Evolutionary conservation across 2,113 vertebrate species (phyloP).

Genomic region (Puma concolor): DNA sequence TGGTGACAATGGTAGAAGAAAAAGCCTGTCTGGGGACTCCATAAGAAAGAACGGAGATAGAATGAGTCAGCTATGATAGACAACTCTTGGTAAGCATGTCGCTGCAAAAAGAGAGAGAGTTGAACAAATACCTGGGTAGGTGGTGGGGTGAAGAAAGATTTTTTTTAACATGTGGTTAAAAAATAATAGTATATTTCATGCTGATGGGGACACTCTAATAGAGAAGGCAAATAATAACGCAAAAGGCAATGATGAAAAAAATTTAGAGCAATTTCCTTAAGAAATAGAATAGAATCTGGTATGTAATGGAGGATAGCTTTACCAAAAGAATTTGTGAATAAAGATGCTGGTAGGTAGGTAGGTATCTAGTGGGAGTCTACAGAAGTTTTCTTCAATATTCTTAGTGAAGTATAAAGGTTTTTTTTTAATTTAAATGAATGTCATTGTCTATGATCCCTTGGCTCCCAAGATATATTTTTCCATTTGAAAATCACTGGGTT

Average conservation of each 20-base stretch:
- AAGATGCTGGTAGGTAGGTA: neutral
- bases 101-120: neutral
- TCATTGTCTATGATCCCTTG: neutral
- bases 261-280: neutral
- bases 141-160: rapidly evolving
- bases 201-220: neutral
- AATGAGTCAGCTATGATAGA: neutral
- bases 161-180: neutral
- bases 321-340: neutral
- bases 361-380: neutral
- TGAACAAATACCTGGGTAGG: rapidly evolving
- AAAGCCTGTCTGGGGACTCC: neutral
- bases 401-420: neutral
- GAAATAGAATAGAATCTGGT: neutral
- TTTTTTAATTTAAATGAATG: neutral
- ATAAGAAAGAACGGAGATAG: neutral
- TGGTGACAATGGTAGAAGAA: neutral
- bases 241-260: neutral
- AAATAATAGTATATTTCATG: neutral
- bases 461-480: neutral
- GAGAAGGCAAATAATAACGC: neutral
- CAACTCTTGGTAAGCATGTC: neutral
- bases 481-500: neutral
- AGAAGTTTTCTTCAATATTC: neutral
- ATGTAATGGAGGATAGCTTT: neutral